phyloP scores from a whole-genome alignment of 2,113 vertebrate genomes.

The Rhinoderma darwinii region DNA sequence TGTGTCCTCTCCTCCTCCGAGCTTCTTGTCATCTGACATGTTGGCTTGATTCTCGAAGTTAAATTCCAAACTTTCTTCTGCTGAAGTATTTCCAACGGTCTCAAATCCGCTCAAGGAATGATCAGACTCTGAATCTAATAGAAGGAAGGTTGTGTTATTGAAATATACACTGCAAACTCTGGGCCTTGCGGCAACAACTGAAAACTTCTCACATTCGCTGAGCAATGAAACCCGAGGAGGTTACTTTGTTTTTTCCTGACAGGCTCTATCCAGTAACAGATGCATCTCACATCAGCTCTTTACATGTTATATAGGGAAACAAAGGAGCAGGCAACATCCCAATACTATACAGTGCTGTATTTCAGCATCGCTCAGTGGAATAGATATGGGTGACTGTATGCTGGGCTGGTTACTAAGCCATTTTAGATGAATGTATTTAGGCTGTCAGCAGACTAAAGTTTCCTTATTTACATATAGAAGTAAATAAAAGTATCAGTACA shows the following conservation, averaged over 20 bases:
- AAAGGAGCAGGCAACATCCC: not conserved
- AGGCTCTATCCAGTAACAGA: conserved; percentile 72
- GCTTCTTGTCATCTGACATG: conserved; percentile 82
- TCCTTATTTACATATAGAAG: not conserved
- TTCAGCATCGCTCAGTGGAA: not conserved
- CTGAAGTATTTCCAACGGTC: conserved; percentile 79
- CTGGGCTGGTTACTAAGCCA: not conserved
- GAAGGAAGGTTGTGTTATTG: conserved; percentile 70
- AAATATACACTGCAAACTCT: conserved; percentile 58
- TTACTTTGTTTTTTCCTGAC: conserved; percentile 78
- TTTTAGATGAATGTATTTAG: not conserved
- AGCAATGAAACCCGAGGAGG: conserved; percentile 83
- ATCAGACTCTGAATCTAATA: conserved; percentile 89
- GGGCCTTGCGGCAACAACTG: conserved; percentile 67
- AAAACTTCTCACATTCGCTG: conserved; percentile 63
- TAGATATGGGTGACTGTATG: not conserved
- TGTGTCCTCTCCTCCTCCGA: conserved; percentile 73
- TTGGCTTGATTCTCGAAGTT: conserved; percentile 71
- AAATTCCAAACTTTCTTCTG: conserved; percentile 77
- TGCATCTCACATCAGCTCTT: conserved; percentile 58
- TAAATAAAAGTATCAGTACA: not conserved
- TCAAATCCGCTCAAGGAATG: conserved; percentile 88
- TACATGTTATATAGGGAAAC: not conserved
- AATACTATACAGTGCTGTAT: not conserved
- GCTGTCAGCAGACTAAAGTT: not conserved